phyloP scores from a whole-genome alignment of 1,140 invertebrate genomes.

The Teleogryllus occipitalis region DNA sequence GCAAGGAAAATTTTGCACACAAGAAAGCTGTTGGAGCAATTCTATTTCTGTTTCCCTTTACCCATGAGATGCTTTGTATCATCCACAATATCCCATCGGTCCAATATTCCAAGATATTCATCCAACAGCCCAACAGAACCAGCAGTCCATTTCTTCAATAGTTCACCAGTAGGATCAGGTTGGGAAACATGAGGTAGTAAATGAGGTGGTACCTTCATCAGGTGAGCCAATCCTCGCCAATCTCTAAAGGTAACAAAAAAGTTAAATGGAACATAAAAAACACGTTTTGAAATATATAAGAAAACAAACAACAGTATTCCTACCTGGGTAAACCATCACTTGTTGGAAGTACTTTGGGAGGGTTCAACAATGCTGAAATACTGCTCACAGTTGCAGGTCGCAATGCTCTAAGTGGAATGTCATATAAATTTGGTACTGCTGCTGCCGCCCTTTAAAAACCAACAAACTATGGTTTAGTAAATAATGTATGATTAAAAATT shows the following conservation, averaged over 20 bases:
- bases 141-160: slow-evolving; percentile 43
- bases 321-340: not conserved
- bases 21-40: too few species aligned
- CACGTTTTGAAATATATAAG: not conserved
- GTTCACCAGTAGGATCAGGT: slow-evolving; percentile 42
- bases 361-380: not conserved
- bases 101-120: slow-evolving; percentile 45
- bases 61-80: slow-evolving; percentile 36
- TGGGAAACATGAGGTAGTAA: slow-evolving; percentile 36
- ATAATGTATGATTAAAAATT: not conserved
- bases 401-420: not conserved
- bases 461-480: not conserved
- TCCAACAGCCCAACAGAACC: slow-evolving; percentile 43
- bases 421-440: not conserved
- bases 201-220: slow-evolving; percentile 38
- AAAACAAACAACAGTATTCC: not conserved
- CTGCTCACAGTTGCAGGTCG: not conserved
- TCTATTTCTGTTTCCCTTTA: too few species aligned
- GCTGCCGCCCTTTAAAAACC: not conserved
- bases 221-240: slow-evolving; percentile 55
- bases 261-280: not conserved
- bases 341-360: not conserved
- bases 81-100: slow-evolving; percentile 56
- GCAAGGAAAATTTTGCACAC: too few species aligned
- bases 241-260: slow-evolving; percentile 32